Percentiles rank a stretch among this genome's conserved stretches.
phyloP scores from a whole-genome alignment of 2,113 vertebrate genomes.

The Lepus europaeus region DNA sequence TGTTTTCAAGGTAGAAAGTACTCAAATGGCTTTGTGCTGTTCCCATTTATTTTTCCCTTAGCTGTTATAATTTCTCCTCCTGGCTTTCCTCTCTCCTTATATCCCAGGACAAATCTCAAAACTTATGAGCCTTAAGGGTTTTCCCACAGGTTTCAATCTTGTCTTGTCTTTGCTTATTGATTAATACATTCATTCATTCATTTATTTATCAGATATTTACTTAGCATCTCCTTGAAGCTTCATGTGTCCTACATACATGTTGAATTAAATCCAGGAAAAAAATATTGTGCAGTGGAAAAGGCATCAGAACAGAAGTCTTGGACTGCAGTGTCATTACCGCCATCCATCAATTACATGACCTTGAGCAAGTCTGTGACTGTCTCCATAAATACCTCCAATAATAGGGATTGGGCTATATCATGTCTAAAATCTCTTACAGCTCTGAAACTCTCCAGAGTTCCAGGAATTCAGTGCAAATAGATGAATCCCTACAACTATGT shows the following conservation, averaged over 20 bases:
- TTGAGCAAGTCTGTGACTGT: neutral
- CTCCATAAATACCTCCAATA: neutral
- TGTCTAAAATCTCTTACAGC: neutral
- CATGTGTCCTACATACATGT: neutral
- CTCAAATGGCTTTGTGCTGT: neutral
- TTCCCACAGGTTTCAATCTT: neutral
- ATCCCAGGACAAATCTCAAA: neutral
- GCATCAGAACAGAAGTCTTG: neutral
- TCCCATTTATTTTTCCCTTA: neutral
- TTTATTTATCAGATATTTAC: slow-evolving; percentile 10
- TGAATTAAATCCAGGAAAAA: slow-evolving; percentile 49
- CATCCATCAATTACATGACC: neutral
- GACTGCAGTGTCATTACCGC: neutral
- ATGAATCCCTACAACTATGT: neutral
- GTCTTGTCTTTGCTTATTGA: neutral
- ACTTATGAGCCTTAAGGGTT: neutral
- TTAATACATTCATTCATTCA: neutral
- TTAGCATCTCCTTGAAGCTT: neutral
- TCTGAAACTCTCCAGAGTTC: slow-evolving; percentile 31
- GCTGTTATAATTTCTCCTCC: neutral
- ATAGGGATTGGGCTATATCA: neutral
- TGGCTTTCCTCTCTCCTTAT: neutral
- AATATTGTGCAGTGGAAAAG: neutral
- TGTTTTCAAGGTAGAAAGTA: slow-evolving; percentile 45
- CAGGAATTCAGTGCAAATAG: neutral